Evolutionary conservation across 1,140 invertebrate species (phyloP).

Genomic region (Aphaenogaster rudis): DNA sequence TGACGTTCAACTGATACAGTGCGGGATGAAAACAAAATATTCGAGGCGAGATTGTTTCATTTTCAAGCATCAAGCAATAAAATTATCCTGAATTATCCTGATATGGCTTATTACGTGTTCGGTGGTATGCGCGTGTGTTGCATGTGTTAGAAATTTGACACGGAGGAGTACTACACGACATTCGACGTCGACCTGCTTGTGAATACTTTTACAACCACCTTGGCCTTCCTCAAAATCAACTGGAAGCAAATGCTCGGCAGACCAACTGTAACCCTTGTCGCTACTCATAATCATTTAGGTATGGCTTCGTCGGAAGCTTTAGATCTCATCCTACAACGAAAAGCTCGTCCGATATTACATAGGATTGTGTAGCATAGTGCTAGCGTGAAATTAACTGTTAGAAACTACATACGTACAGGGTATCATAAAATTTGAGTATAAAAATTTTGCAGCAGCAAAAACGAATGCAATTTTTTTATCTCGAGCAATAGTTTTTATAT

Average conservation of each 20-base stretch:
- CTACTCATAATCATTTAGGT: conserved; percentile 93
- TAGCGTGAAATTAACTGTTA: conserved; percentile 25
- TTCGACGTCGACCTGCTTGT: conserved; percentile 95
- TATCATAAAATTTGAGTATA: conserved; percentile 7
- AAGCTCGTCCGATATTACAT: conserved; percentile 25
- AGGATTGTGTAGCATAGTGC: conserved; percentile 2
- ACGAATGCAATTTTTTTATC: conserved; percentile 7
- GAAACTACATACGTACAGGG: conserved; percentile 23
- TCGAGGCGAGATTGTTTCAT: conserved; percentile 39
- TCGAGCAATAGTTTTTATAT: not conserved
- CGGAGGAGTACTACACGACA: conserved; percentile 97
- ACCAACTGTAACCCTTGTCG: conserved; percentile 94
- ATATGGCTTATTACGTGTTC: conserved; percentile 74
- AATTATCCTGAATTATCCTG: conserved; percentile 46
- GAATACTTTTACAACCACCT: conserved; percentile 94
- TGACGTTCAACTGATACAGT: conserved; percentile 44
- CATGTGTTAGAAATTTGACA: conserved; percentile 95
- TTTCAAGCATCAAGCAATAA: conserved; percentile 28
- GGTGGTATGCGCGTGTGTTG: conserved; percentile 84
- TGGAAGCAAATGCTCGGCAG: conserved; percentile 97
- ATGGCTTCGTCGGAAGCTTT: conserved; percentile 80
- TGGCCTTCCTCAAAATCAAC: conserved; percentile 97
- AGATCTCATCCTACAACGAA: conserved; percentile 61
- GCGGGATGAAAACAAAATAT: conserved; percentile 33
- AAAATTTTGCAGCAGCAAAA: not conserved